A percentile compares a stretch with the other conserved stretches of the same genome.
Conservation (phyloP, 2,113 vertebrate genomes). For the Apistogramma diplotaenia region DNA sequence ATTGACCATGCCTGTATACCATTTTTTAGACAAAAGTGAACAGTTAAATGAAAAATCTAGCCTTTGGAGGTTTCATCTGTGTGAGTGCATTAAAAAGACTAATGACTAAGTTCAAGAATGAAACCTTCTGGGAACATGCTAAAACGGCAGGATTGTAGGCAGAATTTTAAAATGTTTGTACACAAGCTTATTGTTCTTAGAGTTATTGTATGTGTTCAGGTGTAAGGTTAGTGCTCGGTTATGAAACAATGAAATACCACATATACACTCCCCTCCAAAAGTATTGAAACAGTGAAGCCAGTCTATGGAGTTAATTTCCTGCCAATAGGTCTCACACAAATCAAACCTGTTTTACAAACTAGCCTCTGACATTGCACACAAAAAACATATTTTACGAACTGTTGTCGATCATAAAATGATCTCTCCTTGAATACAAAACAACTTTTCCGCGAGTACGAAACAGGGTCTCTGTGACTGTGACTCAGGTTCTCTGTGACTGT, state of each 20-base stretch:
- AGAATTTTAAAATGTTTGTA: neutral
- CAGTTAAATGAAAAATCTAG: neutral
- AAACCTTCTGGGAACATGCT: neutral
- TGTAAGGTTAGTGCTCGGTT: neutral
- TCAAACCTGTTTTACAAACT: too few relatives aligned
- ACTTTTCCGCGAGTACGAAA: too few relatives aligned
- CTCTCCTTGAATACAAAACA: too few relatives aligned
- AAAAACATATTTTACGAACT: too few relatives aligned
- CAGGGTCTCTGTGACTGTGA: too few relatives aligned
- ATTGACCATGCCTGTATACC: neutral
- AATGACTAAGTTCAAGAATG: too few relatives aligned
- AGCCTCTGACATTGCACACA: too few relatives aligned
- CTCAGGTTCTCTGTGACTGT: too few relatives aligned
- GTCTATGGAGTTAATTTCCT: too few relatives aligned
- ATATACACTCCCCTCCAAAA: neutral
- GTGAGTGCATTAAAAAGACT: neutral
- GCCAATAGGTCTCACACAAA: too few relatives aligned
- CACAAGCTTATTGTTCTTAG: rapidly evolving
- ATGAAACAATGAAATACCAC: neutral
- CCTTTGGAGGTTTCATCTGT: neutral
- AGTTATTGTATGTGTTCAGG: neutral
- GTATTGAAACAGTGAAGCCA: too few relatives aligned
- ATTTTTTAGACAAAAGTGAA: neutral
- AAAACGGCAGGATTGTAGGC: neutral
- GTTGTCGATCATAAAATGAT: too few relatives aligned